Base-by-base conservation (phyloP, 64 coral and sea anemone species). In the Actinia tenebrosa region DNA sequence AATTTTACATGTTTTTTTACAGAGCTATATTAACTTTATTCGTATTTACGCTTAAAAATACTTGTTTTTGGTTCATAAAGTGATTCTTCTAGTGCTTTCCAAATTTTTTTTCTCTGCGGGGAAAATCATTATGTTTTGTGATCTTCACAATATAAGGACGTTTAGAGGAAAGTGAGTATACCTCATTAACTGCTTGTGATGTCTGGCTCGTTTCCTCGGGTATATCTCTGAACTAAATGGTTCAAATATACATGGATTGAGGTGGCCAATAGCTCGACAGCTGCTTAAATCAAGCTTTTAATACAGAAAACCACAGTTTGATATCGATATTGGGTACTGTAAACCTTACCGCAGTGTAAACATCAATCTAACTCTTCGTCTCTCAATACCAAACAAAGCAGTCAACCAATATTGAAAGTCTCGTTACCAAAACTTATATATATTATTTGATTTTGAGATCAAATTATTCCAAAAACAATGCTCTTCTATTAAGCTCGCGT, bases 251-350 rank as follows among this genome's bases (percentile, higher is more conserved):
- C 60, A 66, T 79, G 27, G 79, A 81, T 22, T 18, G 22, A 81
- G 50, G 6, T 16, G 22, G 50, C 79, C 79, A 81, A 81, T 81
- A 23, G 45, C 8, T 45, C 2, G 42, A 3, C 79, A 81, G 79
- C 79, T 81, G 79, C 79, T 53, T 17, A 81, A 17, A 81, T n/a
- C 19, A 20, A 50, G 50, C 79, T 81, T 81, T 81, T 53, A 50
- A 81, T 50, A 10, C 79, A 22, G 4, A 81, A 50, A 81, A 50
- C 71, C 50, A 50, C 79, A 16, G 17, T 50, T 81, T n/a, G 44
- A 81, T 81, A 81, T 50, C 15, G 79, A 81, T 81, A 52, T 81
- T 81, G 22, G 79, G 25, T 30, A 75, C 69, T 30, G 69, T 30
- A 43, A 14, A 75, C 25, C 42, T 75, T 30, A 26, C 69, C 69